A percentile compares a stretch with the other conserved stretches of the same genome.
phyloP scores from a whole-genome alignment of 1,140 invertebrate genomes.

The Andricus grossulariae region DNA sequence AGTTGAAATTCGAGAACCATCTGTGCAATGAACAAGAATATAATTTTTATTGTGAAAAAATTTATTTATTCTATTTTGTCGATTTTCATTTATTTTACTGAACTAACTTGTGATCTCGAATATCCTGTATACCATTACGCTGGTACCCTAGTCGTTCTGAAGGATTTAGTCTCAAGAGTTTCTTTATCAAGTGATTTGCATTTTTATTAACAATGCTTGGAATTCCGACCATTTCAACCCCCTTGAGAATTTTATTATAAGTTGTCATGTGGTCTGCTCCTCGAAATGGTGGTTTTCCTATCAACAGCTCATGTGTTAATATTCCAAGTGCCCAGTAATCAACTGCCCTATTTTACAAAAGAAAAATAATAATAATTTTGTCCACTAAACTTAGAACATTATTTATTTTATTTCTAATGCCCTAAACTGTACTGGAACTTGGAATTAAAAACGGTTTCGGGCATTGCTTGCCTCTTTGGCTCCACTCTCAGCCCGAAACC shows the following conservation, averaged over 20 bases:
- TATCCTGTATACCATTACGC: conserved; percentile 92
- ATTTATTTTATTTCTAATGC: too few species aligned
- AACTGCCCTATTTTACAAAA: conserved; percentile 79
- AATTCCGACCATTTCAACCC: conserved; percentile 93
- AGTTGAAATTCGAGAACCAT: conserved; percentile 97
- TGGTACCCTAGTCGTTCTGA: conserved; percentile 96
- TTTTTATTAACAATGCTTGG: conserved; percentile 86
- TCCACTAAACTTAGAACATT: neutral
- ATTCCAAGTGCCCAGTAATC: conserved; percentile 98
- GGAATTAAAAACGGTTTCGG: too few species aligned
- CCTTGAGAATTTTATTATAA: conserved; percentile 96
- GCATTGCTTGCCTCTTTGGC: too few species aligned
- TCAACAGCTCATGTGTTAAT: conserved; percentile 92
- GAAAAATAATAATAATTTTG: conserved; percentile 10
- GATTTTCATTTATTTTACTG: conserved; percentile 51
- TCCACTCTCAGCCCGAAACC: too few species aligned
- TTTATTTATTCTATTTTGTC: too few species aligned
- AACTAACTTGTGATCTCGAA: conserved; percentile 91
- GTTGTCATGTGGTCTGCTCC: conserved; percentile 95
- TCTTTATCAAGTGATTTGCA: conserved; percentile 90
- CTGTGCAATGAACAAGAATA: conserved; percentile 70
- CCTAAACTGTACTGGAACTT: too few species aligned
- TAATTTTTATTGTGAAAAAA: conserved; percentile 21
- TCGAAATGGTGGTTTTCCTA: conserved; percentile 96
- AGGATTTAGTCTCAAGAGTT: conserved; percentile 91